Evolutionary conservation across 2,113 vertebrate genomes (phyloP), one percentile per base, ranked within the genome.

Genomic region (Seriola quinqueradiata): DNA sequence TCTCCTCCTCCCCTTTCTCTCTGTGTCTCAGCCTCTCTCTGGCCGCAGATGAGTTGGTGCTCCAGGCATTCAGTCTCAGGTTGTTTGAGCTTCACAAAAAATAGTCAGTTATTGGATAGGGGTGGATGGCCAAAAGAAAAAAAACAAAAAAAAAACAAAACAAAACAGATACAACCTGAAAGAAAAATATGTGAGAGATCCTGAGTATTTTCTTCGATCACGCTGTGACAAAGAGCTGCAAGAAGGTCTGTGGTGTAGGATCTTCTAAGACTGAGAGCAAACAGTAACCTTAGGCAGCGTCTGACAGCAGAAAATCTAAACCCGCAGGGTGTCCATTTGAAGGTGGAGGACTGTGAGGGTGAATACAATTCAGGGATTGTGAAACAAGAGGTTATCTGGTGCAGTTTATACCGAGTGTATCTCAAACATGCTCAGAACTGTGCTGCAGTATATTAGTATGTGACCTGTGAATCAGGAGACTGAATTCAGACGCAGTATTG

Each of bases 331-430:
- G 79, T 81, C 69, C 69, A 68, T 91, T 73, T 86, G 83, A 86
- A 78, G 76, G 83, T 16, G 52, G 52, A 83, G 73, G 82, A 77
- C 71, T 87, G 87, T 90, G 88, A 78, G 84, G 54, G 59, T 76
- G 90, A 89, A 93, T 91, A 81, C 79, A 67, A 88, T 89, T 75
- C 60, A 54, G 77, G 77, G 87, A 88, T 87, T 90, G 16, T 77
- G 58, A 64, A 68, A 75, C 46, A 59, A 61, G 12, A 42, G 70
- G 70, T 75, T 75, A 50, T 67, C 28, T 55, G 73, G 42, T 40
- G 61, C 13, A 81, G 81, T 86, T 55, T 67, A 73, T 75, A 72
- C 6, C 0, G n/a, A 64, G 70, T 46, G 38, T 40, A 69, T 81
- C 55, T 76, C 66, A 25, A 65, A 79, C 78, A 87, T 70, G 86